Evolutionary conservation across 2,888 invertebrate species (phyloP).

Genomic region (Autographa gamma): DNA sequence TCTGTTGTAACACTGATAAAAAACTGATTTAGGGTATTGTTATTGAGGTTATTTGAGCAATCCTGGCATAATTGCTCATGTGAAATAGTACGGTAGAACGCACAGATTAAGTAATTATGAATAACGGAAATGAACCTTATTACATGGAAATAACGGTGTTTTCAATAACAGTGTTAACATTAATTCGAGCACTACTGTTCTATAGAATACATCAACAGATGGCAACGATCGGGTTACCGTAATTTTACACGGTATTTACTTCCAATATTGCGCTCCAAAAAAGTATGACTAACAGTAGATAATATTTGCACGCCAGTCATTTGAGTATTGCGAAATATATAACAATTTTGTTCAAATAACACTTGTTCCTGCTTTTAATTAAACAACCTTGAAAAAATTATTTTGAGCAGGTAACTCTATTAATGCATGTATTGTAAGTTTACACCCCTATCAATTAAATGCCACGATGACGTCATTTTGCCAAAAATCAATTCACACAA

Average conservation of each 20-base stretch:
- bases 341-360: background rate
- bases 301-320: background rate
- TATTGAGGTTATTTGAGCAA: slow-evolving; percentile 1
- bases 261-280: background rate
- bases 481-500: background rate
- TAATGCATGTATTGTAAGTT: too few relatives aligned
- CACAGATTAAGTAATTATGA: background rate
- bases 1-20: background rate
- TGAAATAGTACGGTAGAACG: background rate
- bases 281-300: background rate
- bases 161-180: background rate
- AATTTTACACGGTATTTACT: background rate
- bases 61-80: background rate
- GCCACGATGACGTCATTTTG: background rate
- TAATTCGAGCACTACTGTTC: background rate
- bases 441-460: background rate
- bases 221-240: background rate
- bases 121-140: background rate
- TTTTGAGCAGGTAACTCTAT: too few relatives aligned
- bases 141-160: background rate
- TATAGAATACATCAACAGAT: background rate
- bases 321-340: background rate
- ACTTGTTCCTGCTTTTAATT: too few relatives aligned
- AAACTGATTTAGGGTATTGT: slow-evolving; percentile 4
- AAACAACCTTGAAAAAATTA: too few relatives aligned